Conservation (phyloP, 2,113 vertebrate genomes). For the Tychaedon coryphoeus region DNA sequence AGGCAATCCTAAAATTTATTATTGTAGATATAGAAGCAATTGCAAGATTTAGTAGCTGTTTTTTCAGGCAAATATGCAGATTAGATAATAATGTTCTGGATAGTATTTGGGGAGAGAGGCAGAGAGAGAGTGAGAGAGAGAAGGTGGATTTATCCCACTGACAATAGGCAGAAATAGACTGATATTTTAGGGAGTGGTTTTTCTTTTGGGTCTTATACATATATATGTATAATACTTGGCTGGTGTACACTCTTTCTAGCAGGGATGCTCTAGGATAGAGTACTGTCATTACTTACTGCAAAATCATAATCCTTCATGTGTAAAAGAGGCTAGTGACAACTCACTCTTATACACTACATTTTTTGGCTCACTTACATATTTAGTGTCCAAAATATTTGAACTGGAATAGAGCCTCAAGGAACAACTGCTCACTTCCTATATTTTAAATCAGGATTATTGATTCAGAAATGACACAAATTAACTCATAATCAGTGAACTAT, state of each 20-base stretch:
- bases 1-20: neutral
- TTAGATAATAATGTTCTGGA: neutral
- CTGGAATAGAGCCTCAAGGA: neutral
- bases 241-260: neutral
- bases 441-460: neutral
- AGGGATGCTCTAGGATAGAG: neutral
- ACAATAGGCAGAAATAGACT: neutral
- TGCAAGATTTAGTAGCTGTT: neutral
- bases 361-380: neutral
- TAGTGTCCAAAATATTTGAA: neutral
- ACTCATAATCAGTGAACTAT: neutral
- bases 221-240: neutral
- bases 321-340: neutral
- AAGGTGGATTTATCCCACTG: neutral
- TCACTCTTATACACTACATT: neutral
- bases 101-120: neutral
- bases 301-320: neutral
- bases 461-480: slow-evolving; percentile 2
- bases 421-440: neutral
- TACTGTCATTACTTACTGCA: neutral
- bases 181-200: neutral
- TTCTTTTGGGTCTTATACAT: neutral
- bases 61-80: neutral
- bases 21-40: neutral
- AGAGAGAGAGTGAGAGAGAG: neutral